A percentile compares a stretch with the other conserved stretches of the same genome.
Evolutionary conservation across 2,888 invertebrate species (phyloP).

Genomic region (Drosophila diplacantha): DNA sequence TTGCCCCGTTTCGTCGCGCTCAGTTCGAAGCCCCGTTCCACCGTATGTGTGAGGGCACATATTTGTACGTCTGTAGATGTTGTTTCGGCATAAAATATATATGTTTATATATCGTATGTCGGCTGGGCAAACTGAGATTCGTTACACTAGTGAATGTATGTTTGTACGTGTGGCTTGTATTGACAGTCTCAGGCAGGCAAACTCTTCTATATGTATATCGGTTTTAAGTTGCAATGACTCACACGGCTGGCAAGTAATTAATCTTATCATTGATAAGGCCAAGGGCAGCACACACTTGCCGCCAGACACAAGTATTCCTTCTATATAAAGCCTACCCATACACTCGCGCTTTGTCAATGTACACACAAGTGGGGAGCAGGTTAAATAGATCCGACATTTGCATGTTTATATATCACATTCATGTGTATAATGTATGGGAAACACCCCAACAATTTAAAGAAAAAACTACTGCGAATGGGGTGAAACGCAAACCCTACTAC

Average conservation of each 20-base stretch:
- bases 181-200: slow-evolving; percentile 30
- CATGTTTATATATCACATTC: slow-evolving; percentile 3
- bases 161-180: slow-evolving; percentile 1
- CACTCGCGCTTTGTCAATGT: slow-evolving; percentile 15
- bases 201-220: slow-evolving; percentile 21
- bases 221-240: slow-evolving; percentile 46
- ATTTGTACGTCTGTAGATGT: slow-evolving; percentile 17
- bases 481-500: slow-evolving; percentile 7
- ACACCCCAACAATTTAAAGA: slow-evolving; percentile 14
- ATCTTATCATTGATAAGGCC: slow-evolving; percentile 72
- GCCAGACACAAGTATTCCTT: slow-evolving; percentile 17
- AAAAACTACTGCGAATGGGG: slow-evolving; percentile 6
- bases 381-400: slow-evolving; percentile 23
- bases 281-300: slow-evolving; percentile 51
- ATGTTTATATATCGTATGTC: slow-evolving; percentile 7
- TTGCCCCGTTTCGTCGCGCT: slow-evolving; percentile 58
- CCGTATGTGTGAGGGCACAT: slow-evolving; percentile 21
- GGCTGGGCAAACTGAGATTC: slow-evolving; percentile 18
- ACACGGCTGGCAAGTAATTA: slow-evolving; percentile 50
- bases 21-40: slow-evolving; percentile 40
- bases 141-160: slow-evolving; percentile 8
- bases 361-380: slow-evolving; percentile 35
- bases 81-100: slow-evolving; percentile 10
- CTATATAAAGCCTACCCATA: slow-evolving; percentile 13
- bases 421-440: slow-evolving; percentile 11